Evolutionary conservation across 2,888 invertebrate species (phyloP).

Genomic region (Hymenopus coronatus): DNA sequence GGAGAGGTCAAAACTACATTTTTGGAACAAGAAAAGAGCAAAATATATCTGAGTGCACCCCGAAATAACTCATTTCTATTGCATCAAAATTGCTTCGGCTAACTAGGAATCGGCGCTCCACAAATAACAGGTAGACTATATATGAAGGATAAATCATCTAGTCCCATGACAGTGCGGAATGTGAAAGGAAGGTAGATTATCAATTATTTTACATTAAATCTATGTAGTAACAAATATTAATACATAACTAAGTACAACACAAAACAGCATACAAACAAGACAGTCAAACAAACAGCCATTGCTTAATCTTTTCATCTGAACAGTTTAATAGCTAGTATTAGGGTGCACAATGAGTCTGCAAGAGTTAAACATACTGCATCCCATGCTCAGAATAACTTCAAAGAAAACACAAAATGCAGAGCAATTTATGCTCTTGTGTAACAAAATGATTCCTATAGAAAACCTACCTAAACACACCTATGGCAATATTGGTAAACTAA

Average conservation of each 20-base stretch:
- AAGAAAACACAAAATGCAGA: not conserved
- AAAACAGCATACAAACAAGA: not conserved
- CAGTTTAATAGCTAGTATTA: not conserved
- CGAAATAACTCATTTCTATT: not conserved
- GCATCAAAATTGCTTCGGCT: not conserved
- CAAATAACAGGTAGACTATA: too few species aligned
- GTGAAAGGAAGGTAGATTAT: not conserved
- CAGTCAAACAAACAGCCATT: not conserved
- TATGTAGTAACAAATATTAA: not conserved
- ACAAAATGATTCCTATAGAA: not conserved
- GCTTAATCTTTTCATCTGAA: not conserved
- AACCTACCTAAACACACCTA: too few species aligned
- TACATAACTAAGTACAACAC: not conserved
- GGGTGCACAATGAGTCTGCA: not conserved
- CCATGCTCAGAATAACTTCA: not conserved
- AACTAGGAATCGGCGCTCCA: not conserved
- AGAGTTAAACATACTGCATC: not conserved
- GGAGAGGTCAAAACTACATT: not conserved
- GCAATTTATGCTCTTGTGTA: not conserved
- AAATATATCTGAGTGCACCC: not conserved
- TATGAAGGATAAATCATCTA: not conserved
- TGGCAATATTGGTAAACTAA: too few species aligned
- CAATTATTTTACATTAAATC: not conserved
- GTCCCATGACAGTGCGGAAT: not conserved
- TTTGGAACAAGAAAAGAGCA: not conserved